A percentile compares a stretch with the other conserved stretches of the same genome.
These are phyloP conservation scores for Diploscapter pachys DNA, from an alignment of 1,140 invertebrate species.

Conservation along the genomic window DNA sequence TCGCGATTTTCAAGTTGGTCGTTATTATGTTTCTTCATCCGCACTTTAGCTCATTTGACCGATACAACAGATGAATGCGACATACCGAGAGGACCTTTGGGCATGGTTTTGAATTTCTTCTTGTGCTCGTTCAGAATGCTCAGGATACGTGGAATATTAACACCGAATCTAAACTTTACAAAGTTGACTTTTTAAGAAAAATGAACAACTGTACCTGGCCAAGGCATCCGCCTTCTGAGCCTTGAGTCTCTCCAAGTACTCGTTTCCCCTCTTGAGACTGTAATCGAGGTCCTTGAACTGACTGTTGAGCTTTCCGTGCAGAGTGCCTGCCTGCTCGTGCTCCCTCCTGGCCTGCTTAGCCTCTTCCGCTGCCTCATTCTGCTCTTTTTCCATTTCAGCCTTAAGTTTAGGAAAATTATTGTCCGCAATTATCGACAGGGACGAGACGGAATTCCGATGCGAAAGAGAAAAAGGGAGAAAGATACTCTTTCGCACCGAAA, in stretches of 20 bases:
- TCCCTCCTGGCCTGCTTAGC: neutral
- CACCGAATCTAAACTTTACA: constrained; percentile 25
- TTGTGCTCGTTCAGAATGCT: constrained; percentile 2
- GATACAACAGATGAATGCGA: neutral
- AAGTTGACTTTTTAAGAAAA: neutral
- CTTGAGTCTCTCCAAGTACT: neutral
- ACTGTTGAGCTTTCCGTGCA: neutral
- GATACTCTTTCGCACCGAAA: no score
- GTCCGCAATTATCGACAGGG: neutral
- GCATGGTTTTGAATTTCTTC: constrained; percentile 7
- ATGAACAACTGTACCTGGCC: neutral
- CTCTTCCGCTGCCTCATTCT: neutral
- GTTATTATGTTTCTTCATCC: no score
- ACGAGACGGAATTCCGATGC: neutral
- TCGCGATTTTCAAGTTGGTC: no score
- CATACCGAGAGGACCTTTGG: constrained; percentile 32
- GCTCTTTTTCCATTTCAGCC: neutral
- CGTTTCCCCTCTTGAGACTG: neutral
- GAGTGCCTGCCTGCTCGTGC: neutral
- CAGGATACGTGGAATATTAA: constrained; percentile 19
- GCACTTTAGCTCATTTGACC: constrained; percentile 4
- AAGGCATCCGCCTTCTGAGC: neutral
- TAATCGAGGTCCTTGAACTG: neutral
- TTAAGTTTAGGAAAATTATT: neutral
- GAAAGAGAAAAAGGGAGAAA: no score